Evolutionary conservation across 2,113 vertebrate genomes (phyloP), one percentile per base, ranked within the genome.

Genomic region (Pheucticus melanocephalus): DNA sequence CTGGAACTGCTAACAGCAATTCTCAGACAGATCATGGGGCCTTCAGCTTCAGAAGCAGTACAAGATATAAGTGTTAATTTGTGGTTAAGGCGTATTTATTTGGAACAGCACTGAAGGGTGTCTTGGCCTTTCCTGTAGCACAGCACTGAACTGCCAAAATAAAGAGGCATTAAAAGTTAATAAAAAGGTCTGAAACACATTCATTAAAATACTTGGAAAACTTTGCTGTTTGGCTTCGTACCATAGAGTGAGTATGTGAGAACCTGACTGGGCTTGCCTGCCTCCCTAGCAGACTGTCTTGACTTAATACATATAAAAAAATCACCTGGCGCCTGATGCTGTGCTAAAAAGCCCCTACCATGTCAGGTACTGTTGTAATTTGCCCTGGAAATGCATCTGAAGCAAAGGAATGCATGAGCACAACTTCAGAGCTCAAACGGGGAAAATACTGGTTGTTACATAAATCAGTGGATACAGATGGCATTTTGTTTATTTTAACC

Each of bases 171-270:
- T 88, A 84, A 53, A 95, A 93, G 56, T 95, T 95, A 96, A 96
- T 96, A 92, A 93, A 95, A 93, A 92, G 75, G 86, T 83, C 86
- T 94, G 72, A 93, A 95, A 93, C 69, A n/a, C 1, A 0, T 71
- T 93, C 51, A 86, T 95, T 96, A 95, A 95, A 95, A 97, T 84
- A 83, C 87, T 95, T 97, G 94, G 94, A 95, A 95, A 96, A 95
- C 86, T 92, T 83, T 4, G 3, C 82, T 45, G 25, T 92, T 94
- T 95, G 94, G 94, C 95, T 93, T 91, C 45, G 37, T 92, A 93
- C 68, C 84, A 60, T 8, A 39, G 9, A 92, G 56, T 1, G 31
- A 93, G 65, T 93, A 94, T 88, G 60, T 92, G 85, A 70, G 82
- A 93, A 90, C 96, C 73, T 96, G 94, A 94, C 88, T 2, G 3